These are phyloP conservation scores for Nothoprocta perdicaria DNA, from an alignment of 2,113 vertebrate genomes.

Conservation along the genomic window DNA sequence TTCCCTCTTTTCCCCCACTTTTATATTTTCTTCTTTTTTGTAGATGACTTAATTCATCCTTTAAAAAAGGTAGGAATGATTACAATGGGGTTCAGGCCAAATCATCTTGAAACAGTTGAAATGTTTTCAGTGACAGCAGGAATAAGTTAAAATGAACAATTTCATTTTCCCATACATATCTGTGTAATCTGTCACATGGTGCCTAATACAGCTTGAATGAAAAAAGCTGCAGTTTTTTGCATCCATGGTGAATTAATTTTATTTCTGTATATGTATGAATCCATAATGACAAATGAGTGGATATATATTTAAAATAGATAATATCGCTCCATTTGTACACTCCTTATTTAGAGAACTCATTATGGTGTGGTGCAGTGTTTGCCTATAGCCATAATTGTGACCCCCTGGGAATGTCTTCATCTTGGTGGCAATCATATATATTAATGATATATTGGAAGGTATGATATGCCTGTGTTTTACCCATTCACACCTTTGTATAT, in stretches of 20 bases:
- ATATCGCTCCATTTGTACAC: not conserved
- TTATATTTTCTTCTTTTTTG: not conserved
- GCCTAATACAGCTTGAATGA: not conserved
- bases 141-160: not conserved
- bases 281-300: not conserved
- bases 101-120: not conserved
- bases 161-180: not conserved
- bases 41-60: not conserved
- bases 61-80: not conserved
- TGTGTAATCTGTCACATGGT: not conserved
- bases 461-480: not conserved
- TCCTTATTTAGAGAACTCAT: not conserved
- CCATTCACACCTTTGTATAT: not conserved
- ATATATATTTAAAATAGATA: not conserved
- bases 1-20: not conserved
- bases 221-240: not conserved
- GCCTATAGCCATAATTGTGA: not conserved
- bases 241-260: not conserved
- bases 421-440: not conserved
- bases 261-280: rapidly evolving
- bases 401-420: not conserved
- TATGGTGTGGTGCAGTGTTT: not conserved
- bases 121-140: not conserved
- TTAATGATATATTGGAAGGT: rapidly evolving
- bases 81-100: not conserved